Evolutionary conservation across 2,797 vertebrate species (phyloP).

Genomic region (Notolabrus celidotus): DNA sequence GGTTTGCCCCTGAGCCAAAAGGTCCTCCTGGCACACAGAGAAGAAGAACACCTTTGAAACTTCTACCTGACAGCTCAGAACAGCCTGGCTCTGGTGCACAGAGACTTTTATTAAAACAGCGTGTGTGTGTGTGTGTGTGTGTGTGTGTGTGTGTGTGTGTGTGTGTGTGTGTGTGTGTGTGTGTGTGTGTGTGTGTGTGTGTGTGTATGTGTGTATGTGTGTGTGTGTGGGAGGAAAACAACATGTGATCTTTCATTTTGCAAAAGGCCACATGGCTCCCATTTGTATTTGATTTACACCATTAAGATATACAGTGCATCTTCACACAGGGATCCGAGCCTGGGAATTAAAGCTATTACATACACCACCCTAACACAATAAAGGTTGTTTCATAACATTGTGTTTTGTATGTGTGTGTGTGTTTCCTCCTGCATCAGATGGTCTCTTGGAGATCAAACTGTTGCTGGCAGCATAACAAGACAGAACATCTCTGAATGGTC

Average conservation of each 20-base stretch:
- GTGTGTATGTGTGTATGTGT: constrained; percentile 32
- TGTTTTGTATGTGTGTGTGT: neutral
- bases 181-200: constrained; percentile 39
- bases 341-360: neutral
- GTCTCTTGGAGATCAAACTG: neutral
- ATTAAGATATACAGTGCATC: neutral
- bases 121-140: constrained; percentile 28
- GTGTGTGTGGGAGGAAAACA: constrained; percentile 24
- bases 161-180: constrained; percentile 37
- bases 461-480: neutral
- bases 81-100: constrained; percentile 29
- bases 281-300: constrained; percentile 43
- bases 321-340: constrained; percentile 8
- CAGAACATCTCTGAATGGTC: neutral
- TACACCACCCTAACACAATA: neutral
- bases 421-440: neutral
- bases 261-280: constrained; percentile 24
- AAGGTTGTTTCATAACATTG: neutral
- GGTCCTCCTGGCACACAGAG: constrained; percentile 64
- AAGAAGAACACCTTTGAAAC: constrained; percentile 61
- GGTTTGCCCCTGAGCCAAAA: constrained; percentile 58
- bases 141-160: constrained; percentile 33
- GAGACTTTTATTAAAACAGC: constrained; percentile 63
- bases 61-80: constrained; percentile 56
- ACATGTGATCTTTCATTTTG: constrained; percentile 39